Conservation (phyloP, 2,113 vertebrate genomes). For the cattle (Bos taurus) region ARS-UCD2.0 NC_037332.1:77147501-77148000, state of each 20-base stretch:
- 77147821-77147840: background rate
- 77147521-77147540: background rate
- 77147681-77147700: background rate
- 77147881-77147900: slow-evolving; percentile 11
- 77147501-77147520: background rate
- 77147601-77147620: background rate
- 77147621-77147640: background rate
- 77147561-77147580: background rate
- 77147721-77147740: background rate
- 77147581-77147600: background rate
- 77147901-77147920: background rate
- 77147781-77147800: background rate
- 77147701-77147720: background rate
- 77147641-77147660: background rate
- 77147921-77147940: slow-evolving; percentile 7
- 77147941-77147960: slow-evolving; percentile 13
- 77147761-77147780: background rate
- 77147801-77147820: background rate
- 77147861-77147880: background rate
- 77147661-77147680: background rate
- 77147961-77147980: background rate
- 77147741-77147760: background rate
- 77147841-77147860: background rate
- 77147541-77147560: background rate
- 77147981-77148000: background rate